phyloP scores from a whole-genome alignment of 2,888 invertebrate species.

The Taphrorychus bicolor region DNA sequence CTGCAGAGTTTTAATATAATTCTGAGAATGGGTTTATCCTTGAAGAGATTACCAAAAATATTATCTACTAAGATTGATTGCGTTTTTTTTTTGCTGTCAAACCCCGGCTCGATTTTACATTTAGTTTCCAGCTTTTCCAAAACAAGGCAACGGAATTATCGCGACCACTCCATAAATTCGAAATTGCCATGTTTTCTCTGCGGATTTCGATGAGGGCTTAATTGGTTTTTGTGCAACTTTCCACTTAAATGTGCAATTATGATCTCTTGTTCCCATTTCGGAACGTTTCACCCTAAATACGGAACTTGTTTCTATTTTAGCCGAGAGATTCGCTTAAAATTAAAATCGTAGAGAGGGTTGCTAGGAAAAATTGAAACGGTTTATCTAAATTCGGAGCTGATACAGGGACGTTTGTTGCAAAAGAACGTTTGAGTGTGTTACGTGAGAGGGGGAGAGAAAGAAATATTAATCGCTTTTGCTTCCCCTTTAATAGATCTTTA shows the following conservation, averaged over 20 bases:
- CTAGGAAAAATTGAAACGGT: no score
- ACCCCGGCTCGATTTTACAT: background rate
- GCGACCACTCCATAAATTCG: conserved; percentile 15
- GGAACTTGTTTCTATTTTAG: background rate
- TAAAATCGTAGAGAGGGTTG: no score
- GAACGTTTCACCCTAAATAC: conserved; percentile 1
- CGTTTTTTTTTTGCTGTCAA: background rate
- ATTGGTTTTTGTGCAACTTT: conserved; percentile 28
- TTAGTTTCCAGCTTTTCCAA: background rate
- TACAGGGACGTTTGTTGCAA: no score
- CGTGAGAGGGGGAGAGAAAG: no score
- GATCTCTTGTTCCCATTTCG: conserved; percentile 12
- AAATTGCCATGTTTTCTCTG: conserved; percentile 14
- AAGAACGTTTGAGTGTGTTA: no score
- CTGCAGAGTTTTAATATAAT: background rate
- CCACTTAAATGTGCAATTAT: conserved; percentile 19
- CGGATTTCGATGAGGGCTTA: conserved; percentile 19
- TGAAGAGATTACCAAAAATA: background rate
- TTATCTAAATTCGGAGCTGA: no score
- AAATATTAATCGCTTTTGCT: no score
- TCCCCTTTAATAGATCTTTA: no score
- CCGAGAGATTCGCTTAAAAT: background rate
- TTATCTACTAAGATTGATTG: background rate
- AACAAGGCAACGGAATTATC: conserved; percentile 16
- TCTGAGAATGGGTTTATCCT: background rate